phyloP scores from a whole-genome alignment of 2,113 vertebrate genomes.

The Calidris pugnax region DNA sequence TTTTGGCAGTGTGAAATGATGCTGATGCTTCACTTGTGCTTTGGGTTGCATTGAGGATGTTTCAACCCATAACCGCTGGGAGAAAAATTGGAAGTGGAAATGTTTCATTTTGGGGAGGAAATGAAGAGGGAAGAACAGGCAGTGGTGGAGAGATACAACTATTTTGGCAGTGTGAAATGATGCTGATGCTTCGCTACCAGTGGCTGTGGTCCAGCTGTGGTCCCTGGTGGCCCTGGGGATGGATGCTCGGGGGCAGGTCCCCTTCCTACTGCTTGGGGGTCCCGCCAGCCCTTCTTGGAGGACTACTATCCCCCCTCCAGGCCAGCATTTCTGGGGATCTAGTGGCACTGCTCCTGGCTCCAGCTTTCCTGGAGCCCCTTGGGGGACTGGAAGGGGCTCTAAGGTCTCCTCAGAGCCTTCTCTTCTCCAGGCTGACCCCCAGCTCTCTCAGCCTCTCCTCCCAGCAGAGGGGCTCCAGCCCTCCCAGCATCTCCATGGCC shows the following conservation, averaged over 20 bases:
- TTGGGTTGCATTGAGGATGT: background rate
- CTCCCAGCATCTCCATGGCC: too few species aligned
- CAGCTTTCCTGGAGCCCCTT: too few species aligned
- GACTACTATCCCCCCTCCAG: background rate
- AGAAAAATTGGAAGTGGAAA: background rate
- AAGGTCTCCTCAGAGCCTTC: too few species aligned
- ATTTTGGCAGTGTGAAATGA: background rate
- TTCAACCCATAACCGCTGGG: background rate
- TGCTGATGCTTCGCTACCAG: background rate
- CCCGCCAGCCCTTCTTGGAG: background rate
- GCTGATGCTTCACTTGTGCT: background rate
- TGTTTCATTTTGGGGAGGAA: background rate
- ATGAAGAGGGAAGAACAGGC: background rate
- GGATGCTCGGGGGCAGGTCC: background rate
- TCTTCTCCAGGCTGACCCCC: too few species aligned
- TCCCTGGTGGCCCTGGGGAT: accelerated
- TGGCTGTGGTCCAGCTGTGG: background rate
- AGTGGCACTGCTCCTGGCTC: background rate
- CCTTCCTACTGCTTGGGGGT: accelerated
- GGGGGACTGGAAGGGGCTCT: too few species aligned
- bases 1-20: background rate
- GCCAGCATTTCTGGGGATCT: background rate
- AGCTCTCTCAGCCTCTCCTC: too few species aligned
- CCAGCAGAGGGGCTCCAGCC: too few species aligned
- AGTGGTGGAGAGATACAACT: accelerated